Evolutionary conservation across 92 coral and sea anemone species (phyloP).

Genomic region (Zoanthus solanderi): DNA sequence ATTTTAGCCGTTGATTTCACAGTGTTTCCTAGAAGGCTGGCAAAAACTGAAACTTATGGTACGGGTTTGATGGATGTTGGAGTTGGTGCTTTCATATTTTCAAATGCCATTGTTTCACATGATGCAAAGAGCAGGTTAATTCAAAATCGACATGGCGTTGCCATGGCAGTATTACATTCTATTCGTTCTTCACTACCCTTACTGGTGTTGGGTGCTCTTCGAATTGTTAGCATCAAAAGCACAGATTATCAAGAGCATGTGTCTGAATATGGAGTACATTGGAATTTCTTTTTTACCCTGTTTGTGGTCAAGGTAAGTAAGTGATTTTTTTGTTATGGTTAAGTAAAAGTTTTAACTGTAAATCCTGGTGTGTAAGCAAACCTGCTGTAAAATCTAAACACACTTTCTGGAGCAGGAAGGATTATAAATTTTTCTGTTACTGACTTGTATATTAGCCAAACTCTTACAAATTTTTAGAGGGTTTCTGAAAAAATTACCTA

Average conservation of each 20-base stretch:
- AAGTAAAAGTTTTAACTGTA: too few species aligned
- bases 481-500: too few species aligned
- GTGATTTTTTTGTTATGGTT: neutral
- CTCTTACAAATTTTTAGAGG: too few species aligned
- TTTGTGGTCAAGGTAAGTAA: conserved; percentile 84
- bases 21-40: conserved; percentile 89
- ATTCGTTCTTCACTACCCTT: conserved; percentile 79
- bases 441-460: too few species aligned
- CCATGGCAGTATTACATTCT: conserved; percentile 55
- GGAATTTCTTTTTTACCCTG: conserved; percentile 97
- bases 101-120: conserved; percentile 91
- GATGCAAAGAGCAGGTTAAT: conserved; percentile 76
- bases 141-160: neutral
- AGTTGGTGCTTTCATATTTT: conserved; percentile 93
- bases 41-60: conserved; percentile 96
- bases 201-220: conserved; percentile 77
- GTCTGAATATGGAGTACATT: conserved; percentile 94
- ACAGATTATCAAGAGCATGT: conserved; percentile 96
- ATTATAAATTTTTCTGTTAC: too few species aligned
- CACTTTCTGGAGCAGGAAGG: too few species aligned
- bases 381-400: too few species aligned
- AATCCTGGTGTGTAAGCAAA: neutral
- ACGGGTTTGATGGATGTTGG: conserved; percentile 97
- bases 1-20: conserved; percentile 95
- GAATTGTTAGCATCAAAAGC: conserved; percentile 85